Conservation (phyloP, 2,113 vertebrate species). For the Esox niger region DNA sequence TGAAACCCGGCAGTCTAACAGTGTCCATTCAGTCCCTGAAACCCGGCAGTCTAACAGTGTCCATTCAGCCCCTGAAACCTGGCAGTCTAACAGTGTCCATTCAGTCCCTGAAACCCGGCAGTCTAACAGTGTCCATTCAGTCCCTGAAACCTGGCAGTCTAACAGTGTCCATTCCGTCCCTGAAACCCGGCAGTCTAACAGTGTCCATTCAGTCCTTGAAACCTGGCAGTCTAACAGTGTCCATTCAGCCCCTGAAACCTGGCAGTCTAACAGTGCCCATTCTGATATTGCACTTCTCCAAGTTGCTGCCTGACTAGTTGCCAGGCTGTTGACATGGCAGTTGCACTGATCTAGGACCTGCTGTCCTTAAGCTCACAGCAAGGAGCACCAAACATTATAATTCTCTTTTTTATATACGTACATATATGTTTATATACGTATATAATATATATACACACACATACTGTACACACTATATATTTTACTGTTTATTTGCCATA, state of each 20-base stretch:
- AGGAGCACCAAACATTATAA: too few species aligned
- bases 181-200: slow-evolving; percentile 30
- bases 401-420: too few species aligned
- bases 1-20: slow-evolving; percentile 30
- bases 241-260: slow-evolving; percentile 32
- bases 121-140: slow-evolving; percentile 19
- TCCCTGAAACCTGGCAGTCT: slow-evolving; percentile 34
- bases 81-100: slow-evolving; percentile 21
- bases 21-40: slow-evolving; percentile 25
- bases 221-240: slow-evolving; percentile 26
- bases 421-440: too few species aligned
- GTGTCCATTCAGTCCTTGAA: slow-evolving; percentile 24
- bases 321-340: too few species aligned
- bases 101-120: slow-evolving; percentile 34
- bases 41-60: slow-evolving; percentile 26
- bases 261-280: slow-evolving; percentile 10
- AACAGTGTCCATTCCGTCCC: slow-evolving; percentile 27
- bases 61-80: slow-evolving; percentile 32
- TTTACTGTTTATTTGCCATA: too few species aligned
- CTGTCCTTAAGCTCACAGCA: too few species aligned
- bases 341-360: too few species aligned
- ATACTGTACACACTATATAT: too few species aligned
- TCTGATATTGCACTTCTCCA: too few species aligned
- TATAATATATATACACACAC: too few species aligned
- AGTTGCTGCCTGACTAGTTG: too few species aligned